Percentiles rank a stretch among this genome's conserved stretches.
Conservation (phyloP, 30 jellyfish, hydroid and myxozoan genomes). For the Pelagia noctiluca region DNA sequence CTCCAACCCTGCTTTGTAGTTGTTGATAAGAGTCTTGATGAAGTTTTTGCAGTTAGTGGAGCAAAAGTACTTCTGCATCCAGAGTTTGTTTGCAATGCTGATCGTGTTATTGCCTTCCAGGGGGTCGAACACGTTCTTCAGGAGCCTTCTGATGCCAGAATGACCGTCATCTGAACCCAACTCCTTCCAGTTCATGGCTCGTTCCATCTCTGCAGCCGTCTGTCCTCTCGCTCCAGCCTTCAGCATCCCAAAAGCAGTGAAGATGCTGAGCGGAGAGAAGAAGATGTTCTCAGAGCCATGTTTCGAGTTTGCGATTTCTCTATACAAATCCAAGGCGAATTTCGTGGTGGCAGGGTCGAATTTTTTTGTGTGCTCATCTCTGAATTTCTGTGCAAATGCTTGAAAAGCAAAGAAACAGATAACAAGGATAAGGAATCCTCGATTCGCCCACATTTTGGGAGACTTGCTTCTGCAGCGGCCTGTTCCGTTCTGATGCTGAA, state of each 20-base stretch:
- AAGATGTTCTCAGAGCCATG: conserved; percentile 48
- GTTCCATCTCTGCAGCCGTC: conserved; percentile 61
- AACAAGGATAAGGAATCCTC: too few relatives aligned
- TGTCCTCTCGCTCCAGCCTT: conserved; percentile 64
- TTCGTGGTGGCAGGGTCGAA: conserved; percentile 56
- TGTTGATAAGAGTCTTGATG: conserved; percentile 8
- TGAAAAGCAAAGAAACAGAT: too few relatives aligned
- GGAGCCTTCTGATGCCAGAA: conserved; percentile 25
- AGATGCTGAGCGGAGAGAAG: conserved; percentile 77
- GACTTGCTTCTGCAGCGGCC: too few relatives aligned
- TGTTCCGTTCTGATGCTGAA: too few relatives aligned
- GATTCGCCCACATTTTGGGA: too few relatives aligned
- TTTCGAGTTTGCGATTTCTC: conserved; percentile 22
- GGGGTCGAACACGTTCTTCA: conserved; percentile 27
- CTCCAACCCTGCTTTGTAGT: conserved; percentile 33
- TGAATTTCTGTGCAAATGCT: background rate
- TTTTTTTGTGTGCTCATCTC: background rate
- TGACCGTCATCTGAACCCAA: conserved; percentile 33
- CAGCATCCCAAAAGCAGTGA: conserved; percentile 73
- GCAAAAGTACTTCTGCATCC: conserved; percentile 73
- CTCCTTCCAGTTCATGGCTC: conserved; percentile 42
- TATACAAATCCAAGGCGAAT: conserved; percentile 64
- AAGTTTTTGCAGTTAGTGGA: conserved; percentile 23
- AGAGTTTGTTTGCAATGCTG: conserved; percentile 70
- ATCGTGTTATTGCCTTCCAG: conserved; percentile 33